phyloP scores from a whole-genome alignment of 1,140 invertebrate genomes.

The Cephus cinctus region DNA sequence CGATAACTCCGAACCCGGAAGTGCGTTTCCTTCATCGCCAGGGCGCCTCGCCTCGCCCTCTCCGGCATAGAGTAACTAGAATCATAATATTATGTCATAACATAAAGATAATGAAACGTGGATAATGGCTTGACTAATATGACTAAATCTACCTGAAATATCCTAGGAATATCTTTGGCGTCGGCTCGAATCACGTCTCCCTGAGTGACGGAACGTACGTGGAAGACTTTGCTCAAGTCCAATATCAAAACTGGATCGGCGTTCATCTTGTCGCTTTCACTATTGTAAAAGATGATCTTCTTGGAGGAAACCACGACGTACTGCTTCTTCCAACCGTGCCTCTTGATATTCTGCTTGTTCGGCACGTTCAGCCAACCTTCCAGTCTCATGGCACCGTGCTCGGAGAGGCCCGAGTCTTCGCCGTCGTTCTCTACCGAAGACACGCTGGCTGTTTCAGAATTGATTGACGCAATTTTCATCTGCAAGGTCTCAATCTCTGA shows the following conservation, averaged over 20 bases:
- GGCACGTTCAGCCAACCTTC: slow-evolving; percentile 96
- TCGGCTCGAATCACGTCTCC: slow-evolving; percentile 97
- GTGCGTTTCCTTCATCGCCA: slow-evolving; percentile 64
- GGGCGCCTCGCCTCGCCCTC: slow-evolving; percentile 89
- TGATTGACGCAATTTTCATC: slow-evolving; percentile 73
- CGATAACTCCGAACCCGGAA: slow-evolving; percentile 47
- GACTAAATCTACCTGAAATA: slow-evolving; percentile 78
- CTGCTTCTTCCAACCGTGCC: slow-evolving; percentile 96
- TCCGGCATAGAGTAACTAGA: slow-evolving; percentile 82
- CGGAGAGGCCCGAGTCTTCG: slow-evolving; percentile 68
- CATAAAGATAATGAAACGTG: background rate
- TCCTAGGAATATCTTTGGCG: slow-evolving; percentile 97
- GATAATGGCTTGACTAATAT: slow-evolving; percentile 4
- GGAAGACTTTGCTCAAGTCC: slow-evolving; percentile 98
- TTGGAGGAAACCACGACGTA: slow-evolving; percentile 95
- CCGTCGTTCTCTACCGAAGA: slow-evolving; percentile 87
- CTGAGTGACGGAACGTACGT: slow-evolving; percentile 96
- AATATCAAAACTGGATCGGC: slow-evolving; percentile 92
- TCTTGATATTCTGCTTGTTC: slow-evolving; percentile 91
- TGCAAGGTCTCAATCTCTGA: slow-evolving; percentile 92
- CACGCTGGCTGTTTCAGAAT: slow-evolving; percentile 85
- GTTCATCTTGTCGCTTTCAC: slow-evolving; percentile 91
- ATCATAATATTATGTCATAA: slow-evolving; percentile 7
- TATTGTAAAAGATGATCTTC: slow-evolving; percentile 98
- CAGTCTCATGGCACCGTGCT: slow-evolving; percentile 59